Evolutionary conservation across 2,888 invertebrate genomes (phyloP), one percentile per base, ranked within the genome.

Genomic region (Tetrapedia diversipes): DNA sequence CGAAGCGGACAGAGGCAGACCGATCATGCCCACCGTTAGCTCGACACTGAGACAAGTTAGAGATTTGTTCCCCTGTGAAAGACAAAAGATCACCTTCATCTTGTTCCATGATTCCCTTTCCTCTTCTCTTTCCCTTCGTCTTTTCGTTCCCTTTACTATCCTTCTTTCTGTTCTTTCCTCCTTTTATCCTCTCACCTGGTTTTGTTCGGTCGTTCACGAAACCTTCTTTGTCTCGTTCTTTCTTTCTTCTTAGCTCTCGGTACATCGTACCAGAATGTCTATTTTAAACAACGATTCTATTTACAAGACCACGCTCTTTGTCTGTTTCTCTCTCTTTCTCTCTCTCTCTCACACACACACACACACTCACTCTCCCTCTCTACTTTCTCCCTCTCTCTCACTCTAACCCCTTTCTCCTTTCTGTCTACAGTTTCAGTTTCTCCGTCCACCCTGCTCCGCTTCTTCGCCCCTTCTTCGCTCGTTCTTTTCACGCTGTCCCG

Each of bases 31-130:
- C 16, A 16, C 11, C 47, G 19, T 24, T 47, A 14, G 10, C 29
- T 54, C 47, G 49, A 39, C 59, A 53, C 34, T n/a, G n/a, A 24
- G 24, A 66, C 68, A 68, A 73, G 34, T 74, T 69, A 32, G 66
- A 74, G 66, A 74, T 74, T 74, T 67, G 73, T 61, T 54, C 49
- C 41, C 37, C 51, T 60, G 37, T 32, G 24, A 16, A 60, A 73
- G 54, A 74, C 69, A 73, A 76, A 68, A 70, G 74, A 74, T 74
- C 69, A 57, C 73, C 57, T 81, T 79, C 70, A 75, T 79, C 79
- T 80, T 82, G 79, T 73, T 70, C 75, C 43, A 57, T 71, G 64
- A 81, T 80, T 77, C 76, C 80, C 70, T 78, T 68, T 68, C 71
- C 19, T 34, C 10, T 7, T 2, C 2, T 6, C 43, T 10, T 7